A percentile compares a stretch with the other conserved stretches of the same genome.
Conservation (phyloP, 2,113 vertebrate species). For the Carassius auratus region DNA sequence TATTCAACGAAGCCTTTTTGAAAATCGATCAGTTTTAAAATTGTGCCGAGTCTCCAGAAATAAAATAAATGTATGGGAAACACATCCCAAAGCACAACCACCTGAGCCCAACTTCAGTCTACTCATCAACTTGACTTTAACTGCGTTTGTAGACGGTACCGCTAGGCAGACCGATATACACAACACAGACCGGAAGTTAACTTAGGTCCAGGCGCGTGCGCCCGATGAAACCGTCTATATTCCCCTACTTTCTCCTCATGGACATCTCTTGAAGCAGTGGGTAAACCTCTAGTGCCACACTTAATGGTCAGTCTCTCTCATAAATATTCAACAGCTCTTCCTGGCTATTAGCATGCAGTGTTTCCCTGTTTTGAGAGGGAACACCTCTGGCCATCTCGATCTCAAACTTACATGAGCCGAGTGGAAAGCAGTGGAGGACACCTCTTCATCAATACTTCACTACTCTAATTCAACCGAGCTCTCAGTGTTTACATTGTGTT, state of each 20-base stretch:
- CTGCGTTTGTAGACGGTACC: too few species aligned
- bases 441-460: slow-evolving; percentile 10
- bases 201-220: too few species aligned
- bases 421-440: not conserved
- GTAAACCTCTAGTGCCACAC: slow-evolving; percentile 46
- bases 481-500: slow-evolving; percentile 18
- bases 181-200: too few species aligned
- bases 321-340: slow-evolving; percentile 66
- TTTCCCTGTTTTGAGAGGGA: slow-evolving; percentile 12
- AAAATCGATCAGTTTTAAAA: too few species aligned
- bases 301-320: slow-evolving; percentile 55
- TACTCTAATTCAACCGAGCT: slow-evolving; percentile 26
- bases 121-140: too few species aligned
- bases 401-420: slow-evolving; percentile 9
- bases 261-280: not conserved
- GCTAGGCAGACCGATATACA: too few species aligned
- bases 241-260: not conserved
- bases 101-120: too few species aligned
- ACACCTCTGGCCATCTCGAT: slow-evolving; percentile 45
- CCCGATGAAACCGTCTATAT: too few species aligned
- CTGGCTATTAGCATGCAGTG: slow-evolving; percentile 41
- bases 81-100: too few species aligned
- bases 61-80: too few species aligned
- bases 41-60: too few species aligned
- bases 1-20: too few species aligned